Evolutionary conservation across 2,113 vertebrate species (phyloP), one percentile per base, ranked within the genome.

Genomic region (Gasterosteus aculeatus): DNA sequence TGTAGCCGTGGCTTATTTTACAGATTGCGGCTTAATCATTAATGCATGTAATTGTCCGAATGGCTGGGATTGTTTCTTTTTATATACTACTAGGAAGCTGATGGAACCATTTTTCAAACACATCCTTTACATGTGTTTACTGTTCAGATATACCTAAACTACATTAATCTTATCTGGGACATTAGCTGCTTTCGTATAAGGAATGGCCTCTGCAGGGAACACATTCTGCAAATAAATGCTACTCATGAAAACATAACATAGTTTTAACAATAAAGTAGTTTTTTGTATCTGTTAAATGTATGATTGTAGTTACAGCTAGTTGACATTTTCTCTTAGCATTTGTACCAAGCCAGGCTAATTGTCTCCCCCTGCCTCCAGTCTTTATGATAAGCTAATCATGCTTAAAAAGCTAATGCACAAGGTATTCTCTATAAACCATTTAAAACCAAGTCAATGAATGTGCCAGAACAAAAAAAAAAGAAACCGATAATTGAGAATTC

Each of bases 41-140:
- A 51, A 51, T 59, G 54, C n/a, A 22, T 22, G 65, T 10, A n/a
- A 29, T n/a, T 61, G 47, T n/a, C 49, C 26, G 18, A 47, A 39
- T 11, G 4, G 11, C 9, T 7, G 0, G 3, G 44, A 42, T 38
- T 11, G 26, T 53, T 1, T 53, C 29, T 12, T 56, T 68, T 29
- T 29, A 15, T 15, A 47, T 8, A 7, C n/a, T 14, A 33, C 58
- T 44, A 29, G 12, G 58, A 59, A 65, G 35, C 18, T 41, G 22
- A 68, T 68, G 39, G 31, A 62, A 56, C 38, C 58, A n/a, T 15
- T 74, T 41, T 49, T 16, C 31, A 38, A 60, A 26, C 19, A 69
- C 9, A 18, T 39, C 15, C 2, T 0, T 0, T 5, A 7, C 33
- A 51, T 58, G 1, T 56, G 1, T 5, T 12, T 58, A 26, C 41